phyloP scores from a whole-genome alignment of 64 coral and sea anemone genomes.

The Hydrozoanthus tunicans region DNA sequence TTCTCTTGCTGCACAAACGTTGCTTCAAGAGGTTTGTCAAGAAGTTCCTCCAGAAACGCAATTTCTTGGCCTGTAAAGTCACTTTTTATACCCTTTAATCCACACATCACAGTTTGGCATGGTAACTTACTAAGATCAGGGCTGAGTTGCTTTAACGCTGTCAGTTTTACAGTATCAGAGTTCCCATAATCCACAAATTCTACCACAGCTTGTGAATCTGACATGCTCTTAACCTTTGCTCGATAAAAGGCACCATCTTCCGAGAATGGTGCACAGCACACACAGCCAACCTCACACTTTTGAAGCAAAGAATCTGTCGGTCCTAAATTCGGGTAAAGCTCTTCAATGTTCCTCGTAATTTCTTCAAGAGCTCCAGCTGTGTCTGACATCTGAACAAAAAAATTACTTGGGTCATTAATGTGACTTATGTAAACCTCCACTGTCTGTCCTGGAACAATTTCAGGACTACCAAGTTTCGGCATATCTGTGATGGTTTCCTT shows the following conservation, averaged over 20 bases:
- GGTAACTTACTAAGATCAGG: too few relatives aligned
- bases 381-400: slow-evolving; percentile 61
- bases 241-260: slow-evolving; percentile 87
- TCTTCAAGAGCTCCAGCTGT: background rate
- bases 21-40: slow-evolving; percentile 32
- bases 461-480: too few relatives aligned
- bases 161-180: slow-evolving; percentile 42
- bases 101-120: too few relatives aligned
- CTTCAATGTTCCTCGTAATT: slow-evolving; percentile 40
- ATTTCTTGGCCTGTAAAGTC: too few relatives aligned
- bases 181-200: slow-evolving; percentile 79
- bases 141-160: background rate
- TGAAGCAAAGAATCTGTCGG: slow-evolving; percentile 20
- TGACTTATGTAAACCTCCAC: slow-evolving; percentile 33
- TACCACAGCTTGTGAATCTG: slow-evolving; percentile 32
- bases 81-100: too few relatives aligned
- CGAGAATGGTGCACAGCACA: slow-evolving; percentile 44
- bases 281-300: slow-evolving; percentile 61
- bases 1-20: slow-evolving; percentile 5
- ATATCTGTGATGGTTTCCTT: too few relatives aligned
- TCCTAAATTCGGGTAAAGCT: slow-evolving; percentile 50
- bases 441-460: too few relatives aligned
- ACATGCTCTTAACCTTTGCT: slow-evolving; percentile 61
- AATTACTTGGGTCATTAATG: slow-evolving; percentile 53
- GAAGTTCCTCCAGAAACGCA: background rate